phyloP scores from a whole-genome alignment of 2,888 invertebrate species.

The Plagiodera versicolora region DNA sequence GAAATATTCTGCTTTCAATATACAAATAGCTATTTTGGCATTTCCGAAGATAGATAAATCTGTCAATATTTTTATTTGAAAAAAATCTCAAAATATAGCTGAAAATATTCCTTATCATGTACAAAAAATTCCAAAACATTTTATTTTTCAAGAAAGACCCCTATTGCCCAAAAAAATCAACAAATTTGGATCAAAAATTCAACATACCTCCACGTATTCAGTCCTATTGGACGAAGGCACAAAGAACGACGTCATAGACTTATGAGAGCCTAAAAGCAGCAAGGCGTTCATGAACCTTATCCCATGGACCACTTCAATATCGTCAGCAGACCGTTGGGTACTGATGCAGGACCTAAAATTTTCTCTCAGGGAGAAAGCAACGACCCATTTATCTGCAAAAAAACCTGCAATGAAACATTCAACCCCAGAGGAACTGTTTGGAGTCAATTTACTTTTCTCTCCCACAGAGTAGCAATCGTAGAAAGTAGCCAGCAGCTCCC shows the following conservation, averaged over 20 bases:
- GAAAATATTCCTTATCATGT: too few relatives aligned
- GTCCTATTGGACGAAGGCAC: conserved; percentile 69
- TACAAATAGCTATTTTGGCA: too few relatives aligned
- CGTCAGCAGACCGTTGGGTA: conserved; percentile 58
- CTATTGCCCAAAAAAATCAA: too few relatives aligned
- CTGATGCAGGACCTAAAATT: conserved; percentile 61
- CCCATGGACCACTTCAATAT: conserved; percentile 67
- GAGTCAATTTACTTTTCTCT: conserved; percentile 37
- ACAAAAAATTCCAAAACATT: too few relatives aligned
- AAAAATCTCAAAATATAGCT: too few relatives aligned
- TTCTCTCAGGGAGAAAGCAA: conserved; percentile 65
- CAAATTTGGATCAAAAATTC: too few relatives aligned
- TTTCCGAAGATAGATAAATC: too few relatives aligned
- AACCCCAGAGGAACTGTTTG: too few relatives aligned
- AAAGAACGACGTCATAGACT: conserved; percentile 72
- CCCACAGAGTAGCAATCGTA: conserved; percentile 41
- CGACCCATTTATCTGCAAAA: conserved; percentile 57
- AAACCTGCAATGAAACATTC: conserved; percentile 1
- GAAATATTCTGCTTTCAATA: too few relatives aligned
- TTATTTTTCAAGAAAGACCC: too few relatives aligned
- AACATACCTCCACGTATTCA: conserved; percentile 63
- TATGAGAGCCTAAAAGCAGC: conserved; percentile 66
- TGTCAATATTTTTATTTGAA: too few relatives aligned
- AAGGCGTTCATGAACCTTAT: conserved; percentile 67
- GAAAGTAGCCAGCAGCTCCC: conserved; percentile 43